Evolutionary conservation across 1,140 invertebrate species (phyloP).

Genomic region (Agrypnia vestita): DNA sequence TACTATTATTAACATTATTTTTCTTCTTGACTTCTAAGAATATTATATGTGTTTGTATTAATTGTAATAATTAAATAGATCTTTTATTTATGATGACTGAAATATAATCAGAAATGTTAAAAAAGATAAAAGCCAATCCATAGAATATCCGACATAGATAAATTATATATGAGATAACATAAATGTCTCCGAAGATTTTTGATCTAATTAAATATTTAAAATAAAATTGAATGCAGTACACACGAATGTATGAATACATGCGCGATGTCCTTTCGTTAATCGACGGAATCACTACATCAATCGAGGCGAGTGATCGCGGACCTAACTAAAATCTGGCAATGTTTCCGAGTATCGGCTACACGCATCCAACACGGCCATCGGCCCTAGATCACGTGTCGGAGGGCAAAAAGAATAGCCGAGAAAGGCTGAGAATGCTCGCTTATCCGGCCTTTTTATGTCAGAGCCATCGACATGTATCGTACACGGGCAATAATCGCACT

Average conservation of each 20-base stretch:
- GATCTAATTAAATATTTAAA: no score
- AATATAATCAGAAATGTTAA: no score
- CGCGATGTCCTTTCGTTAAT: slow-evolving; percentile 4
- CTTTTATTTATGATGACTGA: no score
- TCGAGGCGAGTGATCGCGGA: background rate
- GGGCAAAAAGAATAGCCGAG: slow-evolving; percentile 35
- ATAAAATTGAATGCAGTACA: no score
- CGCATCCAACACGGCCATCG: slow-evolving; percentile 20
- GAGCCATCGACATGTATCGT: slow-evolving; percentile 47
- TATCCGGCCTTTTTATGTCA: slow-evolving; percentile 46
- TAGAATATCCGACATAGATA: no score
- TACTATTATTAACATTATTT: no score
- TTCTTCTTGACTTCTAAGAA: no score
- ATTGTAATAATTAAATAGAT: no score
- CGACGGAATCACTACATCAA: slow-evolving; percentile 28
- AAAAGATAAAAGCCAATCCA: no score
- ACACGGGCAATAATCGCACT: slow-evolving; percentile 53
- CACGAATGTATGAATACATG: background rate
- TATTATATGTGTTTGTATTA: no score
- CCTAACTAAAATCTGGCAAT: slow-evolving; percentile 26
- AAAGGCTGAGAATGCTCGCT: slow-evolving; percentile 26
- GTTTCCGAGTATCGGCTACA: background rate
- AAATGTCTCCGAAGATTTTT: no score
- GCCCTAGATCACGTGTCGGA: slow-evolving; percentile 39
- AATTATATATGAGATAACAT: no score